These are phyloP conservation scores for Drosophila kohkoa DNA, from an alignment of 1,140 invertebrate genomes.

Conservation along the genomic window DNA sequence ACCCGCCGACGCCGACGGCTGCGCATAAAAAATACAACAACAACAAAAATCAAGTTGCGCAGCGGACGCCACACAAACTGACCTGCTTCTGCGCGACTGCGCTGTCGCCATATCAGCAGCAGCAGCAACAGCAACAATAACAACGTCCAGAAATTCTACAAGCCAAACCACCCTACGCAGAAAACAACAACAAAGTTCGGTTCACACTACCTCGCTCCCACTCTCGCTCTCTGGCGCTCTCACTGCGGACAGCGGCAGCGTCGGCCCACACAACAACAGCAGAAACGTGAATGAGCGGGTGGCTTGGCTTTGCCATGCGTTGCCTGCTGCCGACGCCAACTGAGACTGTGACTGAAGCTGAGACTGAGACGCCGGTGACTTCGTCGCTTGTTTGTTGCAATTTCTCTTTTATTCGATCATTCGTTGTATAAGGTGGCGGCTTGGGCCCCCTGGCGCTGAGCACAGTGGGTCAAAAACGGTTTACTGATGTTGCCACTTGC, in stretches of 20 bases:
- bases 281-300: slow-evolving; percentile 76
- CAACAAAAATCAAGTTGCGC: slow-evolving; percentile 72
- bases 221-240: slow-evolving; percentile 62
- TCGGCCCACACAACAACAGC: slow-evolving; percentile 57
- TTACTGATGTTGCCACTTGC: not conserved
- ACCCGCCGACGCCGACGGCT: slow-evolving; percentile 54
- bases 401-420: slow-evolving; percentile 81
- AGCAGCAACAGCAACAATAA: slow-evolving; percentile 24
- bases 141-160: slow-evolving; percentile 71
- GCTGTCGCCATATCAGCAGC: slow-evolving; percentile 30
- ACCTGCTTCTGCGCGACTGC: slow-evolving; percentile 70
- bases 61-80: slow-evolving; percentile 69
- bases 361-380: slow-evolving; percentile 43
- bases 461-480: slow-evolving; percentile 41
- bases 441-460: slow-evolving; percentile 40
- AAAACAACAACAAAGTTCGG: slow-evolving; percentile 19
- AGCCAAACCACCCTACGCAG: slow-evolving; percentile 69
- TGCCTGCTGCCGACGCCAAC: slow-evolving; percentile 35
- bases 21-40: slow-evolving; percentile 52
- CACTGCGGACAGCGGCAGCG: slow-evolving; percentile 26
- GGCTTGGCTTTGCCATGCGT: slow-evolving; percentile 61
- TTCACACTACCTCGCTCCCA: slow-evolving; percentile 45
- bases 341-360: slow-evolving; percentile 32
- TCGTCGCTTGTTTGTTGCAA: slow-evolving; percentile 72
- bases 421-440: slow-evolving; percentile 75